phyloP scores from a whole-genome alignment of 2,888 invertebrate species.

The Abscondita cerata region DNA sequence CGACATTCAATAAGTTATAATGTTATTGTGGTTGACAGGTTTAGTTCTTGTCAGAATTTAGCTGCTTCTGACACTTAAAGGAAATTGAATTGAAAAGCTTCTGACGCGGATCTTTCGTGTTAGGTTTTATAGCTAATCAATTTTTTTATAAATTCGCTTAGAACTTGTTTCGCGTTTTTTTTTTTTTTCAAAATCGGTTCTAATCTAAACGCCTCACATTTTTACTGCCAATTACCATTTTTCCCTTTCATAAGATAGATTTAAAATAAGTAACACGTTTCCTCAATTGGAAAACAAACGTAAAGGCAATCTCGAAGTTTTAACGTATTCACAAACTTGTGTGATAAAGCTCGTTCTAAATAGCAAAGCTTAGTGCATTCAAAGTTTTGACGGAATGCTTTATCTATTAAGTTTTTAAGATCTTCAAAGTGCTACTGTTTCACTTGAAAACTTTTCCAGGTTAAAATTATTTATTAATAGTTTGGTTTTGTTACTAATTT shows the following conservation, averaged over 20 bases:
- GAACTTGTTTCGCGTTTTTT: slow-evolving; percentile 15
- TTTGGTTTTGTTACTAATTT: too few species aligned
- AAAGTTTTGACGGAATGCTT: slow-evolving; percentile 26
- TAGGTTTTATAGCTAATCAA: slow-evolving; percentile 30
- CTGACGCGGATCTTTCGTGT: slow-evolving; percentile 32
- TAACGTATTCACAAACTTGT: slow-evolving; percentile 23
- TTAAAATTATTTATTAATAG: too few species aligned
- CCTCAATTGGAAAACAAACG: background rate
- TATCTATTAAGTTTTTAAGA: slow-evolving; percentile 23
- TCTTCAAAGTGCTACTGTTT: background rate
- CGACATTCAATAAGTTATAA: slow-evolving; percentile 21
- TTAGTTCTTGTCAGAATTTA: slow-evolving; percentile 26
- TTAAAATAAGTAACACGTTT: slow-evolving; percentile 9
- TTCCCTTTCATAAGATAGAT: too few species aligned
- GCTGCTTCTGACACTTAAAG: slow-evolving; percentile 29
- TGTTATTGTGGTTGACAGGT: slow-evolving; percentile 29
- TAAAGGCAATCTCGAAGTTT: slow-evolving; percentile 11
- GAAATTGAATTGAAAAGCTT: slow-evolving; percentile 32
- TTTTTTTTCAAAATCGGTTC: background rate
- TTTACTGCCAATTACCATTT: too few species aligned
- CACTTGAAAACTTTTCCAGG: too few species aligned
- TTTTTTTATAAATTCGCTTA: slow-evolving; percentile 24
- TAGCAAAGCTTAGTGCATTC: slow-evolving; percentile 18
- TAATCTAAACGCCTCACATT: too few species aligned
- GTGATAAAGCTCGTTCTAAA: slow-evolving; percentile 22